Evolutionary conservation across 2,113 vertebrate species (phyloP).

Genomic region (Oreochromis spilurus): DNA sequence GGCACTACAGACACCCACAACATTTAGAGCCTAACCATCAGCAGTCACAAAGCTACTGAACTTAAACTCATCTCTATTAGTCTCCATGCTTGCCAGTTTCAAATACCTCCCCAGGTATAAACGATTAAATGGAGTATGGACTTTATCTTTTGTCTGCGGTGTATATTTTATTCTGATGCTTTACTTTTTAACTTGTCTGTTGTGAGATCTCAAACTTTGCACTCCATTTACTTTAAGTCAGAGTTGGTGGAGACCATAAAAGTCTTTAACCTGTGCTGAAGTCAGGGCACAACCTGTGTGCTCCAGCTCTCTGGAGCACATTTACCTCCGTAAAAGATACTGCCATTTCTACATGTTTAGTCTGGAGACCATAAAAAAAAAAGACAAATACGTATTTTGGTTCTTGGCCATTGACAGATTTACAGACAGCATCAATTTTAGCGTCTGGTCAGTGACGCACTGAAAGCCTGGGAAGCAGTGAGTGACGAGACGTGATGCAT

Average conservation of each 20-base stretch:
- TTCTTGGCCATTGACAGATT: neutral
- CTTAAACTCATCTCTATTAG: neutral
- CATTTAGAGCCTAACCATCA: neutral
- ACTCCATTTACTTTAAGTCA: neutral
- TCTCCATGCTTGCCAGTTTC: neutral
- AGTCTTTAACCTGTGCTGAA: neutral
- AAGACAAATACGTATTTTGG: neutral
- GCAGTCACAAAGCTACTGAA: neutral
- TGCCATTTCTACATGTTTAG: neutral
- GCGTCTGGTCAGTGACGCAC: neutral
- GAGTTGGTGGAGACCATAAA: neutral
- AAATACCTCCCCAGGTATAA: neutral
- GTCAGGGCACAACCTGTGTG: neutral
- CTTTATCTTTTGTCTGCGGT: fast-evolving
- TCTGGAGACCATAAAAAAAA: neutral
- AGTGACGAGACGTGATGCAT: neutral
- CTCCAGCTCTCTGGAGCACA: neutral
- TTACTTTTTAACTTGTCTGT: neutral
- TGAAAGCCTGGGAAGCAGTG: neutral
- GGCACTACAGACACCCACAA: neutral
- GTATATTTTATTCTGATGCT: neutral
- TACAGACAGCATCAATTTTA: neutral
- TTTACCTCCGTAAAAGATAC: neutral
- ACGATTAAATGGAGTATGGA: fast-evolving
- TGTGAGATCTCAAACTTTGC: neutral